phyloP scores from a whole-genome alignment of 1,140 invertebrate genomes.

The Pogonomyrmex barbatus region DNA sequence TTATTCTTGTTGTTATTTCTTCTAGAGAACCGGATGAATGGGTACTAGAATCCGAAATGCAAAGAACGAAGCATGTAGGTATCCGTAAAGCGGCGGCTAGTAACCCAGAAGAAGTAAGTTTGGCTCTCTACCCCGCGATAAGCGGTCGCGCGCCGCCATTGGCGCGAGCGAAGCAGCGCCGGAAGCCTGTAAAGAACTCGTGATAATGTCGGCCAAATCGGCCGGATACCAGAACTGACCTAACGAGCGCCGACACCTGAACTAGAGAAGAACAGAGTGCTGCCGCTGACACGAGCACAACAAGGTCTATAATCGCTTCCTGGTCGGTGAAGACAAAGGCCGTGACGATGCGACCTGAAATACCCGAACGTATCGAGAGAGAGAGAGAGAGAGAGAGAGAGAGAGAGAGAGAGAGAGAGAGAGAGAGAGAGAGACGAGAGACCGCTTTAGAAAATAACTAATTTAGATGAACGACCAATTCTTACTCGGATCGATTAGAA shows the following conservation, averaged over 20 bases:
- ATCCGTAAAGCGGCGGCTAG: constrained; percentile 85
- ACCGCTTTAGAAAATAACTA: constrained; percentile 36
- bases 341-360: constrained; percentile 27
- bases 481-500: constrained; percentile 20
- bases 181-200: constrained; percentile 82
- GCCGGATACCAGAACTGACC: constrained; percentile 59
- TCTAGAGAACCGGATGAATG: constrained; percentile 88
- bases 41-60: constrained; percentile 87
- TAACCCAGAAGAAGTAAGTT: constrained; percentile 82
- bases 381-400: background rate
- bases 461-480: constrained; percentile 43
- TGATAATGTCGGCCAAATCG: constrained; percentile 74
- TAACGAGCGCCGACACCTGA: constrained; percentile 56
- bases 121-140: constrained; percentile 81
- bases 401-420: background rate
- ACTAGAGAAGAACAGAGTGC: constrained; percentile 46
- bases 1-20: background rate
- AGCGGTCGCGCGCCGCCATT: constrained; percentile 69
- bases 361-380: constrained; percentile 57
- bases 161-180: constrained; percentile 80
- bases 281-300: constrained; percentile 44
- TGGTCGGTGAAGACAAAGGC: constrained; percentile 57
- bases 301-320: constrained; percentile 45
- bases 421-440: background rate
- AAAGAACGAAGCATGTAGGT: constrained; percentile 85